Conservation (phyloP, 2,888 invertebrate genomes). For the Philaethria dido region DNA sequence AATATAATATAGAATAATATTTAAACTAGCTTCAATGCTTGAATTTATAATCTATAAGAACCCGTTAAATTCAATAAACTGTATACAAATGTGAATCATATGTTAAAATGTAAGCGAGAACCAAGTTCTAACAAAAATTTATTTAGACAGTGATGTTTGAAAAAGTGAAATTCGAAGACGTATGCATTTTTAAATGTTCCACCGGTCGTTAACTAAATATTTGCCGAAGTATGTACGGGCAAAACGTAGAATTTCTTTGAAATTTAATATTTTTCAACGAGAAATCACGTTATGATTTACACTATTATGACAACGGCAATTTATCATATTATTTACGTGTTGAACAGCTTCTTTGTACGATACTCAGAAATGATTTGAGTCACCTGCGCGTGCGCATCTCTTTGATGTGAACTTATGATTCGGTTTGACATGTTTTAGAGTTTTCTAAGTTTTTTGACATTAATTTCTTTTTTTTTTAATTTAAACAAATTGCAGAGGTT, state of each 20-base stretch:
- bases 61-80: conserved; percentile 6
- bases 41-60: conserved; percentile 15
- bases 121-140: neutral
- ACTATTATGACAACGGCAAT: conserved; percentile 40
- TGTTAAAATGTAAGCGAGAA: conserved; percentile 7
- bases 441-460: conserved; percentile 22
- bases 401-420: conserved; percentile 38
- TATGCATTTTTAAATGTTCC: conserved; percentile 15
- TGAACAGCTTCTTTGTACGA: conserved; percentile 31
- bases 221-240: conserved; percentile 20
- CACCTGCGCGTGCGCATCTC: conserved; percentile 37
- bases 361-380: conserved; percentile 34
- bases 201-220: conserved; percentile 15
- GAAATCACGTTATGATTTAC: conserved; percentile 23
- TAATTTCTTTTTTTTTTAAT: conserved; percentile 14
- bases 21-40: conserved; percentile 1
- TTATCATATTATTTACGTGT: conserved; percentile 41
- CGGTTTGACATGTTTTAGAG: conserved; percentile 23
- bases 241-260: conserved; percentile 28
- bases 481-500: neutral
- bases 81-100: conserved; percentile 19
- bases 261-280: conserved; percentile 29
- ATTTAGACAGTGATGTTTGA: neutral
- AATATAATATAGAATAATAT: conserved; percentile 1
- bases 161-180: neutral